Percentiles rank a stretch among this genome's conserved stretches.
Conservation (phyloP, 2,888 invertebrate genomes). For the Rotaria socialis region DNA sequence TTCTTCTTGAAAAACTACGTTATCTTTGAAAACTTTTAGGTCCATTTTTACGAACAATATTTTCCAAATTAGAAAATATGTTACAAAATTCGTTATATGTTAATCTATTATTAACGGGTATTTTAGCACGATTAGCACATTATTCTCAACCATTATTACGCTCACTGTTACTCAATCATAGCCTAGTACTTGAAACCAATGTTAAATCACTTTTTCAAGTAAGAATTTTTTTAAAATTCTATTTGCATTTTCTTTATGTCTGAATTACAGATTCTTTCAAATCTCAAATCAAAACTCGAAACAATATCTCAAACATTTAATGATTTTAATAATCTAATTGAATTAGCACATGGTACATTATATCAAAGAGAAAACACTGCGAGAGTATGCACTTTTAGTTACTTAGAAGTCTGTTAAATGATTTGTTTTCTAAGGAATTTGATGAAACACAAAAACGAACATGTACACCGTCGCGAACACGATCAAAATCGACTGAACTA, state of each 20-base stretch:
- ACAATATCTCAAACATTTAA: conserved; percentile 12
- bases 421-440: neutral
- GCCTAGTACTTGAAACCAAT: conserved; percentile 78
- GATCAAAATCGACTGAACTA: conserved; percentile 10
- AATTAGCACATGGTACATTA: conserved; percentile 11
- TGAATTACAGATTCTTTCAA: neutral
- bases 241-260: neutral
- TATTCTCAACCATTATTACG: conserved; percentile 82
- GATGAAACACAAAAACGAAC: neutral
- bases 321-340: conserved; percentile 16
- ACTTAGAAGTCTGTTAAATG: neutral
- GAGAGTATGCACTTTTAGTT: neutral
- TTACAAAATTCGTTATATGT: conserved; percentile 76
- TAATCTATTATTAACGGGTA: conserved; percentile 79
- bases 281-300: conserved; percentile 36
- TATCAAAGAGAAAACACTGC: conserved; percentile 15
- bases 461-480: neutral
- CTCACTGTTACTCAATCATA: conserved; percentile 79
- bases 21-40: conserved; percentile 57
- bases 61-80: conserved; percentile 77
- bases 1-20: too few species aligned
- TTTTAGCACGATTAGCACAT: conserved; percentile 77
- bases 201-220: conserved; percentile 86
- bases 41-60: conserved; percentile 74
- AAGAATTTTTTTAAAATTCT: conserved; percentile 47